A percentile compares a stretch with the other conserved stretches of the same genome.
These are phyloP conservation scores for Syngnathus rostellatus DNA, from an alignment of 2,797 vertebrate species.

Conservation along the genomic window DNA sequence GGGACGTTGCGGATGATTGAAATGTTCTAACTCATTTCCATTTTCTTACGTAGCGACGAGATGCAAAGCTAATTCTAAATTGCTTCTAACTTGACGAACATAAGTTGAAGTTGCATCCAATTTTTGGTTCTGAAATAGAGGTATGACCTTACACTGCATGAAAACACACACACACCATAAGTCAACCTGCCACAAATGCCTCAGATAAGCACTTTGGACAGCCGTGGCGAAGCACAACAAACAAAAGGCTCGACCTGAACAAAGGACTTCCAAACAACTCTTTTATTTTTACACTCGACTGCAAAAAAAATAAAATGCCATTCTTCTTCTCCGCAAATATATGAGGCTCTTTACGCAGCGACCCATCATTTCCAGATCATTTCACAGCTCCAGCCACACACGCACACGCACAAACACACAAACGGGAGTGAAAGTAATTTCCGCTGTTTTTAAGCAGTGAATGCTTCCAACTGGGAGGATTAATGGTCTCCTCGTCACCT, in stretches of 20 bases:
- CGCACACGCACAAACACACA: constrained; percentile 6
- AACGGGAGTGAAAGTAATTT: background rate
- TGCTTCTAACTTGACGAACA: too few species aligned
- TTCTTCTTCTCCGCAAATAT: constrained; percentile 1
- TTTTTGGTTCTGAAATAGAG: background rate
- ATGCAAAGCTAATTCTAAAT: background rate
- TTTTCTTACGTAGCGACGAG: background rate
- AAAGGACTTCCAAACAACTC: background rate
- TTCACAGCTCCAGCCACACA: background rate
- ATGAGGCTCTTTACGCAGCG: background rate
- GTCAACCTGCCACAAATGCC: background rate
- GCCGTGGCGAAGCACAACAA: background rate
- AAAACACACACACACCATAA: constrained; percentile 10
- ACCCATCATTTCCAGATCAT: constrained; percentile 1
- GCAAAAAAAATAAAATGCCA: background rate
- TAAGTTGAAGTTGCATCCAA: too few species aligned
- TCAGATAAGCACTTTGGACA: background rate
- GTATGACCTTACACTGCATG: background rate
- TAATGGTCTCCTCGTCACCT: background rate
- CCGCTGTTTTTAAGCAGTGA: constrained; percentile 1
- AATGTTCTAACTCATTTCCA: background rate
- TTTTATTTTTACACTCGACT: background rate
- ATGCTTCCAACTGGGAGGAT: background rate
- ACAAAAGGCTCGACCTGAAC: constrained; percentile 3
- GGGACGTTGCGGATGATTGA: background rate